These are phyloP conservation scores for Parasteatoda lunata DNA, from an alignment of 2,888 invertebrate species.

Conservation along the genomic window DNA sequence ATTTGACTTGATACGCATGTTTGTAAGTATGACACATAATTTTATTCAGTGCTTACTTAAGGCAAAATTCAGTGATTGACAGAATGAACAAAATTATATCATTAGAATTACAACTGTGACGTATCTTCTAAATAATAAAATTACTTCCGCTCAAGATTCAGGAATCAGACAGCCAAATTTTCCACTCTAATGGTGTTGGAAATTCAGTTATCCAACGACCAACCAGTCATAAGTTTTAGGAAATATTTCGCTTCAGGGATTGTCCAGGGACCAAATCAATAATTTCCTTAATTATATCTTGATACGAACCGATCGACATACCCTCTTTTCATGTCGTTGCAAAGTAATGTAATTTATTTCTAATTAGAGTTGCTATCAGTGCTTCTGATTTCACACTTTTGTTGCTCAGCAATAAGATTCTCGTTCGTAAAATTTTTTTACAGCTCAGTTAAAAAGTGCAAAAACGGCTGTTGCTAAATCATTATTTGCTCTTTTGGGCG, in stretches of 20 bases:
- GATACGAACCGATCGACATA: conserved; percentile 51
- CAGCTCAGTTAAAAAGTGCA: too few species aligned
- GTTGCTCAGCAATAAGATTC: not conserved
- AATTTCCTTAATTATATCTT: conserved; percentile 65
- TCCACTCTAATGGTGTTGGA: conserved; percentile 64
- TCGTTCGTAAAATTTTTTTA: not conserved
- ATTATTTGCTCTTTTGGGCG: too few species aligned
- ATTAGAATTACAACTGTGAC: conserved; percentile 33
- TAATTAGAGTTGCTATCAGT: conserved; percentile 45
- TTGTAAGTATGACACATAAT: too few species aligned
- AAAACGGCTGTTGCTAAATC: too few species aligned
- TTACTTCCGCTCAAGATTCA: conserved; percentile 55
- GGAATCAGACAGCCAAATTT: conserved; percentile 66
- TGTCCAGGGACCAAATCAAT: conserved; percentile 59
- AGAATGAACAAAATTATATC: conserved; percentile 55
- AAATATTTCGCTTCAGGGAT: conserved; percentile 60
- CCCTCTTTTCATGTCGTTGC: conserved; percentile 27
- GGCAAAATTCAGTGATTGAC: conserved; percentile 40
- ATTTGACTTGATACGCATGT: too few species aligned
- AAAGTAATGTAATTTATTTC: conserved; percentile 57
- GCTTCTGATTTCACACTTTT: not conserved
- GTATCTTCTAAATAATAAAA: conserved; percentile 53
- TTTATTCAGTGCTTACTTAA: conserved; percentile 11
- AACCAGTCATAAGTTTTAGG: conserved; percentile 64
- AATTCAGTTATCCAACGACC: conserved; percentile 60